Conservation (phyloP, 2,888 invertebrate genomes). For the Eupithecia insigniata region DNA sequence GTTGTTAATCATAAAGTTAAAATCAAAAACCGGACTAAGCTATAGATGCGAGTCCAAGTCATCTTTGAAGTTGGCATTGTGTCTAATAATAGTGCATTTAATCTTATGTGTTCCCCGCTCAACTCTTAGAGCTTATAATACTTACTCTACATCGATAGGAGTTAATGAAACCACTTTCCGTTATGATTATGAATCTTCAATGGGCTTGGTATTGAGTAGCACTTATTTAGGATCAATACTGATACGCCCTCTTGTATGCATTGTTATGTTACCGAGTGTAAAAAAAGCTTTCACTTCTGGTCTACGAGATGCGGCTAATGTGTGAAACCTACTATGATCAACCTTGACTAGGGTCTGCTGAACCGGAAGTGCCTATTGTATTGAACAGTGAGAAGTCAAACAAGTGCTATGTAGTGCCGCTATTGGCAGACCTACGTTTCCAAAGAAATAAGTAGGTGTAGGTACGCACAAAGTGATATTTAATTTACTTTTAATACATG, state of each 20-base stretch:
- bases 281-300: slow-evolving; percentile 63
- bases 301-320: slow-evolving; percentile 52
- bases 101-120: slow-evolving; percentile 71
- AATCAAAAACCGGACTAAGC: slow-evolving; percentile 53
- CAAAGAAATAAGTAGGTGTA: slow-evolving; percentile 1
- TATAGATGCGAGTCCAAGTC: slow-evolving; percentile 61
- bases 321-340: slow-evolving; percentile 32
- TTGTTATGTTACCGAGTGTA: slow-evolving; percentile 55
- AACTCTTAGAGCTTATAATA: slow-evolving; percentile 60
- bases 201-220: slow-evolving; percentile 63
- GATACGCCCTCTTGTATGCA: slow-evolving; percentile 54
- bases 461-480: background rate
- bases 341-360: slow-evolving; percentile 2
- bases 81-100: slow-evolving; percentile 66
- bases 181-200: slow-evolving; percentile 51
- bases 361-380: slow-evolving; percentile 4
- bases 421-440: slow-evolving; percentile 4
- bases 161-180: slow-evolving; percentile 53
- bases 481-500: background rate
- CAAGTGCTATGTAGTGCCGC: background rate
- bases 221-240: slow-evolving; percentile 61
- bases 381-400: background rate
- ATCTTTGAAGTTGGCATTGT: slow-evolving; percentile 71
- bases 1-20: slow-evolving; percentile 66
- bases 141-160: slow-evolving; percentile 58